A percentile compares a stretch with the other conserved stretches of the same genome.
phyloP scores from a whole-genome alignment of 2,797 vertebrate species.

The Tapirus indicus region DNA sequence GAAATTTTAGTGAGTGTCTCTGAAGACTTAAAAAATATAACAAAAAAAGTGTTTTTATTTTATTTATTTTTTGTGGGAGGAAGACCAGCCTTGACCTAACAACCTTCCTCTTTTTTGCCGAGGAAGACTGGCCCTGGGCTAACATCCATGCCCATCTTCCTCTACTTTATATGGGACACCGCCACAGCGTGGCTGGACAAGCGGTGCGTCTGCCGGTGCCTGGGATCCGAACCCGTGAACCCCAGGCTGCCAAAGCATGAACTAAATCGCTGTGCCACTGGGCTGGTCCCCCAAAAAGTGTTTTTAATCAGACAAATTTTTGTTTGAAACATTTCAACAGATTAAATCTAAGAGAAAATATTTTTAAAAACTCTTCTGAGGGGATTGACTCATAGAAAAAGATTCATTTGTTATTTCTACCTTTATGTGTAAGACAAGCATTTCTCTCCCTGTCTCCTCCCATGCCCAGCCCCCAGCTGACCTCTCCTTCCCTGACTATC shows the following conservation, averaged over 20 bases:
- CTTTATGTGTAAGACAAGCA: neutral
- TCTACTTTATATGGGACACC: no score
- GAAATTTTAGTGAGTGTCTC: neutral
- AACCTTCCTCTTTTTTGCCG: no score
- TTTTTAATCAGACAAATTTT: neutral
- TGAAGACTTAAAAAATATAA: neutral
- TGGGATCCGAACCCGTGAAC: no score
- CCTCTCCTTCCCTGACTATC: neutral
- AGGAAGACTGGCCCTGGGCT: no score
- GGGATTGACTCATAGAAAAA: neutral
- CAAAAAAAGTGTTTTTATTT: neutral
- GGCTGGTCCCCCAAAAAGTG: neutral
- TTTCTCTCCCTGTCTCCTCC: neutral
- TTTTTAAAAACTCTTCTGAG: neutral
- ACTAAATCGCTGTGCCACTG: no score
- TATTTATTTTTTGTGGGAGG: no score
- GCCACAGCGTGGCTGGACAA: no score
- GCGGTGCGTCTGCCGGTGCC: no score
- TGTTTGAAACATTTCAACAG: constrained; percentile 20
- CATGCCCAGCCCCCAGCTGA: neutral
- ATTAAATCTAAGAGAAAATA: constrained; percentile 1
- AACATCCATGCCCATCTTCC: no score
- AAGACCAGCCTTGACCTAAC: no score
- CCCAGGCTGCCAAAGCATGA: no score
- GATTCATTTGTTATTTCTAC: neutral